Percentiles rank a stretch among this genome's conserved stretches.
Evolutionary conservation across 2,113 vertebrate genomes (phyloP).

Genomic region (Hyperoodon ampullatus): DNA sequence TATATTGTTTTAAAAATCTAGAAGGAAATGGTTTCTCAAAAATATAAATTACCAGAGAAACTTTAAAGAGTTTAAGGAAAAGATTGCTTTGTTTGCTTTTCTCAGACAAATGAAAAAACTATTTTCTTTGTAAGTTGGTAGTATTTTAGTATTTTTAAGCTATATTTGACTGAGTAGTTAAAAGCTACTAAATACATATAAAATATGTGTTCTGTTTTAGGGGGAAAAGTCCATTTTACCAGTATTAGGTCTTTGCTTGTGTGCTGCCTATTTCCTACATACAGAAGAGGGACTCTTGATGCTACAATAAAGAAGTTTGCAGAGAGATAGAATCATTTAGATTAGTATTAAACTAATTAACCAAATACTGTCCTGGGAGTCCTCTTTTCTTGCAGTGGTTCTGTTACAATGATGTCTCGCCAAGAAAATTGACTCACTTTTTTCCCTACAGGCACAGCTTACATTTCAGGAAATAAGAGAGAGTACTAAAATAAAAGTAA

Average conservation of each 20-base stretch:
- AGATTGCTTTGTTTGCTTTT: background rate
- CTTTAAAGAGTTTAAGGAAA: constrained; percentile 2
- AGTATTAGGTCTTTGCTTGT: background rate
- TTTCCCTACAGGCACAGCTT: background rate
- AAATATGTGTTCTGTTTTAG: background rate
- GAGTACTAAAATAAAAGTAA: background rate
- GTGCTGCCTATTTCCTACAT: background rate
- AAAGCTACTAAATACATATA: background rate
- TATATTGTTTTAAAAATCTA: constrained; percentile 7
- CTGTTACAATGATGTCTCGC: background rate
- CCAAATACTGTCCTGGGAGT: background rate
- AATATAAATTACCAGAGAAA: background rate
- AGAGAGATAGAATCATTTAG: background rate
- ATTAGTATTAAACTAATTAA: background rate
- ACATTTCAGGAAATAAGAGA: background rate
- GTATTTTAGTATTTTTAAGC: background rate
- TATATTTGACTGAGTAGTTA: background rate
- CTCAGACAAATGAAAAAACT: background rate
- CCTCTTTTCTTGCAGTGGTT: background rate
- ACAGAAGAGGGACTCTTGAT: background rate
- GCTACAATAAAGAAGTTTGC: background rate
- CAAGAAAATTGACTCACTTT: background rate
- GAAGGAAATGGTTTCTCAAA: constrained; percentile 15
- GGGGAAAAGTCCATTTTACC: background rate
- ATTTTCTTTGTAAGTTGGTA: background rate